phyloP scores from a whole-genome alignment of 2,113 vertebrate genomes.

The Dinomys branickii region DNA sequence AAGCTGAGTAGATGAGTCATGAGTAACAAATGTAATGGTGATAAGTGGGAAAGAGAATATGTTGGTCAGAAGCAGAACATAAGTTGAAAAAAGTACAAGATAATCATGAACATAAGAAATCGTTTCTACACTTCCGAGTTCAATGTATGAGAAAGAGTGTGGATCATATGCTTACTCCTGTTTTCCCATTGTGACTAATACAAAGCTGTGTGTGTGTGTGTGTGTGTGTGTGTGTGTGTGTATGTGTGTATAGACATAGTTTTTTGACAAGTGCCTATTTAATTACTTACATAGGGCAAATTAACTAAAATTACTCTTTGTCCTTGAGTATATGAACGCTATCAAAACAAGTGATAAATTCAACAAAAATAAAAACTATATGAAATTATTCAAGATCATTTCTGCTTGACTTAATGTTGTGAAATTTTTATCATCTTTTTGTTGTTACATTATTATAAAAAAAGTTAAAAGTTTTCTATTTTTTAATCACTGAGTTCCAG shows the following conservation, averaged over 20 bases:
- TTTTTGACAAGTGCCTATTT: background rate
- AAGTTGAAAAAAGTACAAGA: background rate
- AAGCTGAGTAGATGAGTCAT: background rate
- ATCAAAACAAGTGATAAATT: slow-evolving; percentile 9
- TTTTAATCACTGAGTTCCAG: background rate
- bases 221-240: background rate
- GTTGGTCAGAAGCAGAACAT: background rate
- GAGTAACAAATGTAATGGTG: background rate
- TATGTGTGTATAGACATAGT: background rate
- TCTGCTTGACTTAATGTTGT: slow-evolving; percentile 3
- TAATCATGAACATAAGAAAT: background rate
- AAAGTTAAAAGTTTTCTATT: background rate
- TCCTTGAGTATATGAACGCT: background rate
- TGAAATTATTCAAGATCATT: slow-evolving; percentile 1
- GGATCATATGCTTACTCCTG: background rate
- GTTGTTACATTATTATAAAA: background rate
- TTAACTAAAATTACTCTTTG: background rate
- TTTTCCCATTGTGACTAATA: background rate
- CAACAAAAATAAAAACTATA: background rate
- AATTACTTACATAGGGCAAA: background rate
- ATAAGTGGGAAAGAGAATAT: background rate
- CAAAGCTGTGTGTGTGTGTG: background rate
- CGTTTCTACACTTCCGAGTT: background rate
- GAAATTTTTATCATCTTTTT: background rate
- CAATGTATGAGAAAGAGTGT: background rate